Evolutionary conservation across 1,140 invertebrate genomes (phyloP).

Genomic region (Cydia pomonella): DNA sequence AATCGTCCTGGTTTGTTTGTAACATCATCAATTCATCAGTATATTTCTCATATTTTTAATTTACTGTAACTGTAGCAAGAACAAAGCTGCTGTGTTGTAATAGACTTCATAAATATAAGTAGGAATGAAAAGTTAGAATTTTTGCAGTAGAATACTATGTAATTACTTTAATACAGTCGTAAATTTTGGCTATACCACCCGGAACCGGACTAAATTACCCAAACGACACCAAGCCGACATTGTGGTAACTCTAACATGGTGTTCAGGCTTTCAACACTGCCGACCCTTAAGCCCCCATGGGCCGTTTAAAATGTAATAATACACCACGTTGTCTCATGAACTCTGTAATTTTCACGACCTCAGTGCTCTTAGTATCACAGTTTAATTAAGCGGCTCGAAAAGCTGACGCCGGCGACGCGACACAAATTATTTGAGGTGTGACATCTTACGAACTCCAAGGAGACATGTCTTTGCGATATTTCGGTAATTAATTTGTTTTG

Average conservation of each 20-base stretch:
- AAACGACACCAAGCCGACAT: background rate
- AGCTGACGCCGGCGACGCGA: slow-evolving; percentile 4
- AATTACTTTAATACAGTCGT: background rate
- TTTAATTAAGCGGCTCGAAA: slow-evolving; percentile 27
- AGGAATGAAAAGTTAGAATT: no score
- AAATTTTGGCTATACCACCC: background rate
- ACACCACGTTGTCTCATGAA: background rate
- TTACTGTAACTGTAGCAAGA: no score
- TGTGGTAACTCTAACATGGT: background rate
- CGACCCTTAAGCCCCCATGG: background rate
- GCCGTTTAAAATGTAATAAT: slow-evolving; percentile 12
- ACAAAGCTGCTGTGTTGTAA: no score
- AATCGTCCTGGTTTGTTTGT: no score
- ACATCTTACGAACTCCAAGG: background rate
- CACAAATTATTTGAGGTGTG: slow-evolving; percentile 27
- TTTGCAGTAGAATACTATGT: no score
- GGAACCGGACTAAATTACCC: background rate
- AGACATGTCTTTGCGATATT: background rate
- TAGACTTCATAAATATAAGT: no score
- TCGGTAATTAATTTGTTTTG: slow-evolving; percentile 19
- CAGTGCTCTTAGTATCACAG: slow-evolving; percentile 17
- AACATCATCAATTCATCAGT: no score
- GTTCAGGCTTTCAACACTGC: background rate
- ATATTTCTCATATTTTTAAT: no score
- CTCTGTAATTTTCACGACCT: background rate